Conservation (phyloP, 2,888 invertebrate genomes). For the Hydrotaea diabolus region DNA sequence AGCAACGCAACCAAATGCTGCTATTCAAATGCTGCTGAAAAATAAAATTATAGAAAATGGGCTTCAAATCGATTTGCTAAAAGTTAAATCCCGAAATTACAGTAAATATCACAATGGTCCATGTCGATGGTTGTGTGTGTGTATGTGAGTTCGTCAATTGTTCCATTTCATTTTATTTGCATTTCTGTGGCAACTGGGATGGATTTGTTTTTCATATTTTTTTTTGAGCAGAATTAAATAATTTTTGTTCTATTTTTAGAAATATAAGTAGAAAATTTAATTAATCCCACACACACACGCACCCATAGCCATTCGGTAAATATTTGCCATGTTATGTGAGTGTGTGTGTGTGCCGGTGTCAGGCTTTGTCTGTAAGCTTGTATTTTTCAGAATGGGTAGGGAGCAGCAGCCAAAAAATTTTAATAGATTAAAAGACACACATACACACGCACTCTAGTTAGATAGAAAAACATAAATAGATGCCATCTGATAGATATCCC, state of each 20-base stretch:
- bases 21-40: too few species aligned
- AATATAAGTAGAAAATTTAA: slow-evolving; percentile 38
- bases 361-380: too few species aligned
- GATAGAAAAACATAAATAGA: slow-evolving; percentile 18
- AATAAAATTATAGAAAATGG: too few species aligned
- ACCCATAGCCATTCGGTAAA: slow-evolving; percentile 5
- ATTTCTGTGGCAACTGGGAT: not conserved
- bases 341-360: too few species aligned
- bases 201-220: not conserved
- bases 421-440: slow-evolving; percentile 51
- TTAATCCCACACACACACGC: slow-evolving; percentile 26
- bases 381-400: not conserved
- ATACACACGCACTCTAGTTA: slow-evolving; percentile 29
- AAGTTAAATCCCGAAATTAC: too few species aligned
- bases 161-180: not conserved
- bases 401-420: slow-evolving; percentile 33
- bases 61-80: too few species aligned
- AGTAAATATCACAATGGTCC: not conserved
- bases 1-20: too few species aligned
- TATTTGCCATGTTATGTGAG: not conserved
- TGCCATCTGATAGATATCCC: slow-evolving; percentile 9
- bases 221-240: slow-evolving; percentile 11
- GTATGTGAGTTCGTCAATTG: too few species aligned
- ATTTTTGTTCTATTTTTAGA: not conserved
- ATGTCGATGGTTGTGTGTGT: not conserved